Percentiles rank a stretch among this genome's conserved stretches.
Evolutionary conservation across 2,113 vertebrate species (phyloP).

Genomic region (Perccottus glenii): DNA sequence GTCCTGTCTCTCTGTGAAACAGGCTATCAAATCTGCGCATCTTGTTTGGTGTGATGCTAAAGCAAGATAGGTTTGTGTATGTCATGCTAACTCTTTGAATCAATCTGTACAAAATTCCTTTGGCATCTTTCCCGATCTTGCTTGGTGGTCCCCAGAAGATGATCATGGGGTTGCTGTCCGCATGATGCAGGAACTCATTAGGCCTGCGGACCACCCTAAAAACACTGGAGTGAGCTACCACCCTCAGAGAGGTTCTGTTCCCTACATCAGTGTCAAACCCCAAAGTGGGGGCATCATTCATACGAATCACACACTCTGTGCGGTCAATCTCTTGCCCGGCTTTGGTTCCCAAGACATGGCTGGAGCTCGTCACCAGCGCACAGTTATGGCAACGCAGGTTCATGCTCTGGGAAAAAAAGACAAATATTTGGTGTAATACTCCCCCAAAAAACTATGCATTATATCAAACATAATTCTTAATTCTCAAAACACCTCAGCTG

Average conservation of each 20-base stretch:
- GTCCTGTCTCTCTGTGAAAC: constrained; percentile 91
- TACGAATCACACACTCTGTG: constrained; percentile 91
- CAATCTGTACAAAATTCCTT: constrained; percentile 84
- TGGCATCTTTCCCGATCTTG: constrained; percentile 88
- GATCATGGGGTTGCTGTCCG: constrained; percentile 81
- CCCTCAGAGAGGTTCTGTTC: constrained; percentile 88
- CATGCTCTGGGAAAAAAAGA: constrained; percentile 81
- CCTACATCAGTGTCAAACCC: constrained; percentile 87
- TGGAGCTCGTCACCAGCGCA: constrained; percentile 94
- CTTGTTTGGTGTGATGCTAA: constrained; percentile 81
- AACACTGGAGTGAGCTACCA: constrained; percentile 95
- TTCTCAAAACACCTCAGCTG: no score
- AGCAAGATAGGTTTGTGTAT: constrained; percentile 87
- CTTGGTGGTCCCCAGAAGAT: constrained; percentile 93
- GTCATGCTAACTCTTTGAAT: constrained; percentile 87
- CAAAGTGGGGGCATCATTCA: constrained; percentile 93
- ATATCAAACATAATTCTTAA: no score
- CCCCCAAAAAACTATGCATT: no score
- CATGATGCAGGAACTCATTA: constrained; percentile 85
- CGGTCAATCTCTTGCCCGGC: constrained; percentile 86
- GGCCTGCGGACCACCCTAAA: constrained; percentile 87
- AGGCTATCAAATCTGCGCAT: constrained; percentile 92
- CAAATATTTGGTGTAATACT: neutral
- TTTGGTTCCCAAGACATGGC: constrained; percentile 87
- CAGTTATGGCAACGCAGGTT: constrained; percentile 85